Evolutionary conservation across 2,888 invertebrate genomes (phyloP).

Genomic region (Coecobrya sp.): DNA sequence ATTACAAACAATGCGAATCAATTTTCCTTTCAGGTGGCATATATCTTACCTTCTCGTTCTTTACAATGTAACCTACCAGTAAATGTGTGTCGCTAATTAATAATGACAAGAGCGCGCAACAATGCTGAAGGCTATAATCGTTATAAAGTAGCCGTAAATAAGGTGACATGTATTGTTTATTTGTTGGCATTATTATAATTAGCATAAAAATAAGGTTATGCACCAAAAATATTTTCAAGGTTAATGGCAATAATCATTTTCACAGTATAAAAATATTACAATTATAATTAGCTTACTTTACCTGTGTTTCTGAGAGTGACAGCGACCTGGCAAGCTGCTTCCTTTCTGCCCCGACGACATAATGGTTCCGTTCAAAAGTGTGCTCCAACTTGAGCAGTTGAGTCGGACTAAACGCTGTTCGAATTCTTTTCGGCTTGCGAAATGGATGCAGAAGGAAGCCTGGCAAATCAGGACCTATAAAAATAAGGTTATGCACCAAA

Average conservation of each 20-base stretch:
- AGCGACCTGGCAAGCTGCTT: conserved; percentile 98
- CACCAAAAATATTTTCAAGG: conserved; percentile 50
- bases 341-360: conserved; percentile 99
- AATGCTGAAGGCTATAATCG: conserved; percentile 12
- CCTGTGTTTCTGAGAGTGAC: conserved; percentile 99
- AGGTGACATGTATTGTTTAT: conserved; percentile 18
- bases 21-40: conserved; percentile 39
- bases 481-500: conserved; percentile 32
- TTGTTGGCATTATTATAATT: background rate
- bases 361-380: conserved; percentile 99
- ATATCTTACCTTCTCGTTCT: background rate
- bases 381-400: conserved; percentile 98
- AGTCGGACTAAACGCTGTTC: conserved; percentile 99
- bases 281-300: conserved; percentile 88
- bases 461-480: conserved; percentile 93
- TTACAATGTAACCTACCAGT: conserved; percentile 14
- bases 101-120: conserved; percentile 31
- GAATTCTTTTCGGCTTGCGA: conserved; percentile 99
- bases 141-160: conserved; percentile 10
- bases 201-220: conserved; percentile 20
- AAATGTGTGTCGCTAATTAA: conserved; percentile 55
- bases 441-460: conserved; percentile 98
- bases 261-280: background rate
- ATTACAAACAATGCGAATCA: conserved; percentile 44
- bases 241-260: conserved; percentile 48